These are phyloP conservation scores for Andricus grossulariae DNA, from an alignment of 1,140 invertebrate species.

Conservation along the genomic window DNA sequence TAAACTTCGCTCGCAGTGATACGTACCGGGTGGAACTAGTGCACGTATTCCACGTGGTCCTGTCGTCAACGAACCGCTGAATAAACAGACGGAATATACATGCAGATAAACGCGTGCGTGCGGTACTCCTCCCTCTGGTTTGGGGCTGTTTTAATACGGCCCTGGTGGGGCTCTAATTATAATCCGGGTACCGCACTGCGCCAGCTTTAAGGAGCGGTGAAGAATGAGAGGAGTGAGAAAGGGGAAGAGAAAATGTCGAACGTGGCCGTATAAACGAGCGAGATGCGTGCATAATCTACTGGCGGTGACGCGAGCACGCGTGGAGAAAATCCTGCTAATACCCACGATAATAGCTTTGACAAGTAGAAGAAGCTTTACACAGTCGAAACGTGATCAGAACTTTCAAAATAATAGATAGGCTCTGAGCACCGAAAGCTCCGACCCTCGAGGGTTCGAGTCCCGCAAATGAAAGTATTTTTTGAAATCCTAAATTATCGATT, in stretches of 20 bases:
- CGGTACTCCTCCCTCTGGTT: not conserved
- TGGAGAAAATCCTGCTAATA: slow-evolving; percentile 32
- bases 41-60: slow-evolving; percentile 19
- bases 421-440: too few species aligned
- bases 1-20: not conserved
- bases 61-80: slow-evolving; percentile 10
- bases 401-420: not conserved
- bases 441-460: too few species aligned
- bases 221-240: not conserved
- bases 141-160: slow-evolving; percentile 23
- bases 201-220: slow-evolving; percentile 28
- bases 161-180: slow-evolving; percentile 39
- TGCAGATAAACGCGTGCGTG: slow-evolving; percentile 4
- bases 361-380: not conserved
- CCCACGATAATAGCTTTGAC: not conserved
- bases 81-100: slow-evolving; percentile 18
- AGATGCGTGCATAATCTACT: slow-evolving; percentile 37
- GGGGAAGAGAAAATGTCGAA: not conserved
- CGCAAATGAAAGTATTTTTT: too few species aligned
- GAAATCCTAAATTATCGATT: too few species aligned
- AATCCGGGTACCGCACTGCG: slow-evolving; percentile 43
- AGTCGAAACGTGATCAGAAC: not conserved
- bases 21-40: not conserved
- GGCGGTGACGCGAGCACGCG: slow-evolving; percentile 32
- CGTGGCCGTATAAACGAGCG: slow-evolving; percentile 22